A percentile compares a stretch with the other conserved stretches of the same genome.
Conservation (phyloP, 2,113 vertebrate species). For the Meleagris gallopavo region DNA sequence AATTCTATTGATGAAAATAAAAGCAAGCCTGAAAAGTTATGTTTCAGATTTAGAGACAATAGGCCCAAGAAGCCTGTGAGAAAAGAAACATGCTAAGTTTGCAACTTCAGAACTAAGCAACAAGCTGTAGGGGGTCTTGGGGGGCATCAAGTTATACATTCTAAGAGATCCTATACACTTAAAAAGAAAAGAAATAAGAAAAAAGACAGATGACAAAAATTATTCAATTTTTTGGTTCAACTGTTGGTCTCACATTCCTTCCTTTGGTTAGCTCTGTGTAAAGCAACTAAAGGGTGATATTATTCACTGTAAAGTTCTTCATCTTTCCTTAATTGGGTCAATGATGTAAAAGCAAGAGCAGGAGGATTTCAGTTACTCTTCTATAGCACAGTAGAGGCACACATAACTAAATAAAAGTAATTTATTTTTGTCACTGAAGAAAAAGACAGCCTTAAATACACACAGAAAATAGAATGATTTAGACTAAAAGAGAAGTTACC, state of each 20-base stretch:
- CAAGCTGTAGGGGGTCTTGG: background rate
- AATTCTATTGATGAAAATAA: background rate
- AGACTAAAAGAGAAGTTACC: constrained; percentile 4
- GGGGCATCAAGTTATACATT: background rate
- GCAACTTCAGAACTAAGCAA: background rate
- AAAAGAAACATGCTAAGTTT: background rate
- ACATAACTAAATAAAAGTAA: constrained; percentile 29
- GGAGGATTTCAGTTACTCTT: constrained; percentile 5
- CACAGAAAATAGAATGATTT: background rate
- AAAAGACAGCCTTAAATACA: constrained; percentile 38
- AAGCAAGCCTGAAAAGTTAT: background rate
- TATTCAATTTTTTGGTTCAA: no score
- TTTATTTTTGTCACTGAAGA: constrained; percentile 41
- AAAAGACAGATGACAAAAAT: background rate
- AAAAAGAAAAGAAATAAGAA: background rate
- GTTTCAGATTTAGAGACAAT: background rate
- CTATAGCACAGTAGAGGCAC: background rate
- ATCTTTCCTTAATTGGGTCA: fast-evolving
- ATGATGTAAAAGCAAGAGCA: background rate
- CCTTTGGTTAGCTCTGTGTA: background rate
- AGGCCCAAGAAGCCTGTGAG: background rate
- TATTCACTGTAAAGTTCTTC: background rate
- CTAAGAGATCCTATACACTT: background rate
- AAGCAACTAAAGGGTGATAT: background rate
- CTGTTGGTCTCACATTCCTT: background rate